Conservation (phyloP, 2,888 invertebrate genomes). For the Ennomos fuscantarius region DNA sequence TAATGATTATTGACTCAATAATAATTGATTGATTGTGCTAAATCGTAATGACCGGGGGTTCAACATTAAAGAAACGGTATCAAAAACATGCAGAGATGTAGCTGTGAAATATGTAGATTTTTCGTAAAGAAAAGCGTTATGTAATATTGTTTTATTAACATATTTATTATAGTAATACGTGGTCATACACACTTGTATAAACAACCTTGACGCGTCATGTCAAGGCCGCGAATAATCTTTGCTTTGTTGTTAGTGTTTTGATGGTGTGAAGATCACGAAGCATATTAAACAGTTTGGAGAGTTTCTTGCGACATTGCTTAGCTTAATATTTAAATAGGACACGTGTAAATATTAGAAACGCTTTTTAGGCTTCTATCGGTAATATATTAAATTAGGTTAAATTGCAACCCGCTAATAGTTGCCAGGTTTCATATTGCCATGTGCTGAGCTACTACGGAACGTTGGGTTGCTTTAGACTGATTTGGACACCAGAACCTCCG, state of each 20-base stretch:
- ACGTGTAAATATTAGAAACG: too few species aligned
- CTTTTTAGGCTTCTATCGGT: too few species aligned
- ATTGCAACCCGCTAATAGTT: too few species aligned
- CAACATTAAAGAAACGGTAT: constrained; percentile 15
- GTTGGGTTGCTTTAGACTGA: constrained; percentile 14
- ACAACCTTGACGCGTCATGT: constrained; percentile 62
- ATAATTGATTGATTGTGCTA: constrained; percentile 22
- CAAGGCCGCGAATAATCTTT: constrained; percentile 60
- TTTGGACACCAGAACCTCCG: constrained; percentile 15
- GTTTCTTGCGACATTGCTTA: constrained; percentile 28
- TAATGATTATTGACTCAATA: constrained; percentile 14
- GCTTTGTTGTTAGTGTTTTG: constrained; percentile 41
- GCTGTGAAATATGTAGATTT: constrained; percentile 33
- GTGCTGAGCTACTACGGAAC: not conserved
- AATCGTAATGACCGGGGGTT: constrained; percentile 15
- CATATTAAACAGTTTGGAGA: constrained; percentile 35
- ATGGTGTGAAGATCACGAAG: constrained; percentile 38
- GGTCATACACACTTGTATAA: constrained; percentile 41
- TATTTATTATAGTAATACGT: constrained; percentile 45
- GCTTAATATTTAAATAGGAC: constrained; percentile 15
- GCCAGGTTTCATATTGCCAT: too few species aligned
- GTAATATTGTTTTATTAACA: constrained; percentile 43
- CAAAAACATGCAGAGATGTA: constrained; percentile 22
- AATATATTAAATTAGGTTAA: too few species aligned
- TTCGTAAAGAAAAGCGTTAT: constrained; percentile 37